Evolutionary conservation across 2,888 invertebrate species (phyloP).

Genomic region (Nemotelus nigrinus): DNA sequence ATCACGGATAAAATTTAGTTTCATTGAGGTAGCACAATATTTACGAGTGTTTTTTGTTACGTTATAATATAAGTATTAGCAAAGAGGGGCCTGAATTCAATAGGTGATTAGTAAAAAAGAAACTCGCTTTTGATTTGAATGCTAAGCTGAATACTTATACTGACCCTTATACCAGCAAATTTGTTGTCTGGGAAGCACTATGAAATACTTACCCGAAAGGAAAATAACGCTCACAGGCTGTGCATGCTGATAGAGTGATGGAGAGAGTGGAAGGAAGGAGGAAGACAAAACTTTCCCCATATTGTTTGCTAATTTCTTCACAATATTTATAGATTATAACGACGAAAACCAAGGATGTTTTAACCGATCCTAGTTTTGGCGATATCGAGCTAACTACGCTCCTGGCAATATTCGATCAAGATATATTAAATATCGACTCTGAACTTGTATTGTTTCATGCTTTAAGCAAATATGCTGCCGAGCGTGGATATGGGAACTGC

Average conservation of each 20-base stretch:
- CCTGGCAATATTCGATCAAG: constrained; percentile 78
- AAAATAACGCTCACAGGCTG: too few relatives aligned
- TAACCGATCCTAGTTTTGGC: constrained; percentile 79
- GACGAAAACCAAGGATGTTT: constrained; percentile 78
- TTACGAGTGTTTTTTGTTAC: too few relatives aligned
- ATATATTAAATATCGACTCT: constrained; percentile 76
- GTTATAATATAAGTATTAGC: too few relatives aligned
- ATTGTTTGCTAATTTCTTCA: neutral
- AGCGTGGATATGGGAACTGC: constrained; percentile 64
- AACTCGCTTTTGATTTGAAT: neutral
- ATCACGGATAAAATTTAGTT: too few relatives aligned
- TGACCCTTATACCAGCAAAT: neutral
- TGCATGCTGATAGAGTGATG: too few relatives aligned
- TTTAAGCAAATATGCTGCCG: constrained; percentile 72
- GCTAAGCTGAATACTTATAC: neutral
- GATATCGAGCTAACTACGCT: constrained; percentile 81
- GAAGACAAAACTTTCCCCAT: too few relatives aligned
- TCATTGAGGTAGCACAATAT: too few relatives aligned
- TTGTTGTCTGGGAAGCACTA: too few relatives aligned
- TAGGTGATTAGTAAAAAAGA: too few relatives aligned
- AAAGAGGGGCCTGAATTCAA: too few relatives aligned
- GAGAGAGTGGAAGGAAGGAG: too few relatives aligned
- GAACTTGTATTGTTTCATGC: constrained; percentile 83
- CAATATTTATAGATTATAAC: constrained; percentile 72
- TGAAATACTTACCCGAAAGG: too few relatives aligned